phyloP scores from a whole-genome alignment of 92 coral and sea anemone genomes.

The Bergia sp. region DNA sequence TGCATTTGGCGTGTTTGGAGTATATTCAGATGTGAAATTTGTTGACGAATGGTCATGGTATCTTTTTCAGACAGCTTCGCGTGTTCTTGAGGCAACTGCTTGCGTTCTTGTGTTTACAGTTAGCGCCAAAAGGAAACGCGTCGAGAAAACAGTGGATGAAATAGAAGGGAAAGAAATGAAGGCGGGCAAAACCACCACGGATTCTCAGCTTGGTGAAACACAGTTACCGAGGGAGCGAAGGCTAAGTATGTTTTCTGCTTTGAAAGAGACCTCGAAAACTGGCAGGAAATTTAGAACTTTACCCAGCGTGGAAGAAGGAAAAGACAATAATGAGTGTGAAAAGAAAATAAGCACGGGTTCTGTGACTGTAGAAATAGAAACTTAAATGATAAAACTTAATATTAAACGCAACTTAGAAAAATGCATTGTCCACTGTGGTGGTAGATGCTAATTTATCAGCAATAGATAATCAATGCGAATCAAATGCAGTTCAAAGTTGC shows the following conservation, averaged over 20 bases:
- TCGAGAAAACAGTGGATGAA: constrained; percentile 30
- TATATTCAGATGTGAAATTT: constrained; percentile 65
- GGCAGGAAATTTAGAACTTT: background rate
- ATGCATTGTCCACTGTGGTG: background rate
- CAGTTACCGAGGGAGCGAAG: constrained; percentile 41
- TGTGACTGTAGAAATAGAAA: background rate
- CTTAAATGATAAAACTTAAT: background rate
- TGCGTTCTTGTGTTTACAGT: constrained; percentile 75
- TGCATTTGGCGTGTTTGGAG: constrained; percentile 81
- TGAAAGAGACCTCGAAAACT: constrained; percentile 40
- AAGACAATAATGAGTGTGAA: background rate
- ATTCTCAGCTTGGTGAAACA: background rate
- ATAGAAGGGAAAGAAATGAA: constrained; percentile 7
- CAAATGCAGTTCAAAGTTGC: no score
- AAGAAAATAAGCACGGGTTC: background rate
- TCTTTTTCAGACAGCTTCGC: constrained; percentile 68
- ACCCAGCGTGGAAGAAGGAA: background rate
- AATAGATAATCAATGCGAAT: no score
- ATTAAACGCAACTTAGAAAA: background rate
- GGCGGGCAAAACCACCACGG: background rate
- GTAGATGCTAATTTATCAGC: no score
- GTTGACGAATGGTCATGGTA: constrained; percentile 84
- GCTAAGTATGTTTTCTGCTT: constrained; percentile 65
- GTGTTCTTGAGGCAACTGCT: constrained; percentile 65
- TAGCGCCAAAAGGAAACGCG: constrained; percentile 76